Evolutionary conservation across 1,140 invertebrate species (phyloP).

Genomic region (Laupala kohalensis): DNA sequence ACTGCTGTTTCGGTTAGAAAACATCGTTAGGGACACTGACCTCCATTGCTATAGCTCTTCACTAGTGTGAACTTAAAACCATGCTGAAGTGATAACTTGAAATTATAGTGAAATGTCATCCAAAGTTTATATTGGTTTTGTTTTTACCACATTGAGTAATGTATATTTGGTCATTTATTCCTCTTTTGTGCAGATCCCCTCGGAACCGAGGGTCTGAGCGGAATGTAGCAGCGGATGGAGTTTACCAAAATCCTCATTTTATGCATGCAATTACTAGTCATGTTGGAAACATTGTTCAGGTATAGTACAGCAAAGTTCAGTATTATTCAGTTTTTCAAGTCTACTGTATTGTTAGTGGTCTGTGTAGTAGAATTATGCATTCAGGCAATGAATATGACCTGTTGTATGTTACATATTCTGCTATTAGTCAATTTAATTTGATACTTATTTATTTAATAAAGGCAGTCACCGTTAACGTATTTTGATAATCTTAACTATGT

Average conservation of each 20-base stretch:
- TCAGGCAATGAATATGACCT: no score
- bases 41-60: conserved; percentile 1
- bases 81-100: neutral
- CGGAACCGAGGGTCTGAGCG: conserved; percentile 30
- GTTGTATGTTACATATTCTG: no score
- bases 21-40: conserved; percentile 9
- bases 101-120: neutral
- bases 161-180: neutral
- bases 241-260: conserved; percentile 75
- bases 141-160: neutral
- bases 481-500: no score
- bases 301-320: conserved; percentile 20
- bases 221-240: conserved; percentile 53
- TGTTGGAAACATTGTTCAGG: conserved; percentile 67
- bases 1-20: neutral
- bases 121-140: neutral
- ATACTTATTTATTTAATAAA: no score
- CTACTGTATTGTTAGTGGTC: no score
- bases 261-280: conserved; percentile 73
- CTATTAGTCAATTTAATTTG: no score
- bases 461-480: no score
- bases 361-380: no score
- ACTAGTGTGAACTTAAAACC: neutral
- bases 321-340: no score
- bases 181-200: conserved; percentile 37